A percentile compares a stretch with the other conserved stretches of the same genome.
phyloP scores from a whole-genome alignment of 2,113 vertebrate species.

The Cranoglanis bouderius region DNA sequence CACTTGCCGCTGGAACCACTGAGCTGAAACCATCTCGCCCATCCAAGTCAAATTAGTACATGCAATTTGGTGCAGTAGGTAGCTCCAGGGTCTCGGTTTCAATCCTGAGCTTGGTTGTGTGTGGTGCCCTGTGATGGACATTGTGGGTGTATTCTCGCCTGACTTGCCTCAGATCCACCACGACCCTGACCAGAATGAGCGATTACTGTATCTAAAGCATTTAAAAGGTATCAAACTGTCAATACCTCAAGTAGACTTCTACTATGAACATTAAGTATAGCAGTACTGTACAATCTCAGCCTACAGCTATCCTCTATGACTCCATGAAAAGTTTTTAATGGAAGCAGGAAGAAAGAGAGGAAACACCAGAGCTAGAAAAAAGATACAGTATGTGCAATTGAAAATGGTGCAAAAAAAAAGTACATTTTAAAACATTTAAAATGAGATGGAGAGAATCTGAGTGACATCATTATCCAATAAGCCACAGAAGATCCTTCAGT shows the following conservation, averaged over 20 bases:
- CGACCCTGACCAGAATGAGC: background rate
- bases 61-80: background rate
- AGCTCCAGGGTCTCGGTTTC: background rate
- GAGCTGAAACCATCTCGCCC: background rate
- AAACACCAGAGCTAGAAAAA: background rate
- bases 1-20: background rate
- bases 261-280: background rate
- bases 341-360: background rate
- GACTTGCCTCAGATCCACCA: background rate
- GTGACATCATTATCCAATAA: background rate
- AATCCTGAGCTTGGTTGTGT: background rate
- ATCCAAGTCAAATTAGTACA: background rate
- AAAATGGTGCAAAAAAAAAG: background rate
- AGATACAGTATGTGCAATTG: background rate
- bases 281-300: background rate
- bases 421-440: background rate
- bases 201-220: background rate
- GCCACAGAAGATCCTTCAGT: background rate
- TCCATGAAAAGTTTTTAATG: background rate
- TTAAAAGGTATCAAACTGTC: background rate
- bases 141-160: background rate
- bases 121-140: background rate
- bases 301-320: background rate
- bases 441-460: background rate
- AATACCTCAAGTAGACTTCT: background rate